Evolutionary conservation across 2,797 vertebrate genomes (phyloP), one percentile per base, ranked within the genome.

Genomic region (Darevskia mixta): DNA sequence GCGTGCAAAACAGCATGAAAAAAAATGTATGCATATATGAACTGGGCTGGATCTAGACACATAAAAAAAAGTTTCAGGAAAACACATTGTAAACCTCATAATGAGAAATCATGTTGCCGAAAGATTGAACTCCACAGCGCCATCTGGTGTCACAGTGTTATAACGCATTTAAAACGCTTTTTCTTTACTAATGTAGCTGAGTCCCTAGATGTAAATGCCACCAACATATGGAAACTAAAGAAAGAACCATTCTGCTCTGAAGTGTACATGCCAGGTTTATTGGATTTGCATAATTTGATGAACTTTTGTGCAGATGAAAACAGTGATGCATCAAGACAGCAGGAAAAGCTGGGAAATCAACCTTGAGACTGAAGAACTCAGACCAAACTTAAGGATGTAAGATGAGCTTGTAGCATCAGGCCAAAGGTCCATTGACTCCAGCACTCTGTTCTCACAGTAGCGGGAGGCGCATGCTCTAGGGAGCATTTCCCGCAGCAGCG

Each of bases 381-480:
- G 25, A 10, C 55, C 43, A 10, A 64, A 64, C 61, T 0, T 64
- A 23, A 64, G 5, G 20, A 23, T 0, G 0, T 55, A 55, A 15
- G 49, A 55, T 0, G 13, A 0, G 0, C 49, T 55, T 64, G 20
- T 23, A 18, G 61, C 0, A 64, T 64, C 61, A 64, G 17, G 61
- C 61, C 20, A 64, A 64, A 6, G 58, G 58, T 20, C 58, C 58
- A 61, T 61, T 20, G 15, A 61, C 4, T 61, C 58, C 58, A 61
- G 58, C 58, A 23, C 6, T 8, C 61, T 23, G 20, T 64, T 64
- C 20, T 64, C 61, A 64, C 20, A 64, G 61, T 64, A 23, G 5
- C 1, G 11, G 11, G 11, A 49, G 11, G 11, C 49, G 1, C 1
- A 3, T 10, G 3, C 49, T 55, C 49, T 55, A 55, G 49, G 49